Conservation (phyloP, 1,140 invertebrate species). For the Conus betulinus region DNA sequence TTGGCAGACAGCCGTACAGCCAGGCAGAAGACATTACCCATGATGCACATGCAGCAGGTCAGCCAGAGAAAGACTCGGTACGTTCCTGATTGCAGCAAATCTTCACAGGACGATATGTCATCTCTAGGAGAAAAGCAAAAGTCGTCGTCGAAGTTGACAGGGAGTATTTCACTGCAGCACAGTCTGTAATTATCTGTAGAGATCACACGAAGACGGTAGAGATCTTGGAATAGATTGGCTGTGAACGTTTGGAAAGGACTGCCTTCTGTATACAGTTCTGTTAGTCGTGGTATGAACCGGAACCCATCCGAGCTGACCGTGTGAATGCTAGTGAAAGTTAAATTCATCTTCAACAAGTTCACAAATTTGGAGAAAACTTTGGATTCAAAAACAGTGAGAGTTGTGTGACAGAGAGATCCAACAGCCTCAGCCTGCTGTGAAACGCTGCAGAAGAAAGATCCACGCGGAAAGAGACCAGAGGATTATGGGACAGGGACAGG, state of each 20-base stretch:
- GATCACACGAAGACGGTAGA: conserved; percentile 20
- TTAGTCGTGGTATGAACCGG: not conserved
- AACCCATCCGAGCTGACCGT: not conserved
- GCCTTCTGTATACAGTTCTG: not conserved
- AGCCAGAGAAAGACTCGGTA: conserved; percentile 59
- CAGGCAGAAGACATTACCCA: conserved; percentile 54
- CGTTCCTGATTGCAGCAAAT: conserved; percentile 50
- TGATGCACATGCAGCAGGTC: conserved; percentile 46
- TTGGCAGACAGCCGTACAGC: conserved; percentile 42
- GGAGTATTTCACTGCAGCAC: conserved; percentile 51
- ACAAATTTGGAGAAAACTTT: not conserved
- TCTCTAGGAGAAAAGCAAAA: conserved; percentile 50
- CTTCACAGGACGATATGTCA: conserved; percentile 57
- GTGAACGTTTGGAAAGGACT: not conserved
- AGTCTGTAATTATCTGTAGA: conserved; percentile 51
- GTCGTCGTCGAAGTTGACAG: conserved; percentile 34
- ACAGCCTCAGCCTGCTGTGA: not conserved
- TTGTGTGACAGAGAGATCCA: not conserved
- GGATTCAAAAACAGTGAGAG: not conserved
- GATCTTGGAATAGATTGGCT: conserved; percentile 27
- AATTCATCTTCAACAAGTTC: not conserved
- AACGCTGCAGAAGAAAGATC: not conserved
- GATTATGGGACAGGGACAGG: not conserved
- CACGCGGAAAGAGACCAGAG: not conserved
- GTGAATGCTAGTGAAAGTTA: not conserved